Base-by-base conservation (phyloP, 1,140 invertebrate species). In the Araneus ventricosus region DNA sequence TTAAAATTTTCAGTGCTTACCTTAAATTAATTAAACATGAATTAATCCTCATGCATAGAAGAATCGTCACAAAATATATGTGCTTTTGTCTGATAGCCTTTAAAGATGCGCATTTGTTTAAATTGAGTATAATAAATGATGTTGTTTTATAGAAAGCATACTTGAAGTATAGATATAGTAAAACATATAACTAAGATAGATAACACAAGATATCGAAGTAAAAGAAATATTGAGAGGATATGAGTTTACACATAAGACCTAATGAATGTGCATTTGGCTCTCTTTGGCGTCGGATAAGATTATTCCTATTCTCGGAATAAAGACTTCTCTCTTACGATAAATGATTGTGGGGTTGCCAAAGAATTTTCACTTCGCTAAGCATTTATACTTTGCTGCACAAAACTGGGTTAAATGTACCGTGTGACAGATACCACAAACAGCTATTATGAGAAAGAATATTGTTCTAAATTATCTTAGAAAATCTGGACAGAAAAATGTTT, bases 351-450 rank as follows among this genome's bases (percentile, higher is more conserved):
- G 57, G 41, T 34, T 86, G 45, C 41, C 41, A 61, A 57, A 86
- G 52, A 34, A 57, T 86, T 86, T 86, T 30, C 52, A 30, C 84
- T 10, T 61, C 41, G 52, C 8, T 59, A 22, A 30, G 59, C 52
- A 57, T 61, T 61, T 86, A 57, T 30, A 57, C n/a, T 37, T 59
- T 61, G 52, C 8, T 30, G 30, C 59, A 45, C 17, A 86, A 63
- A 86, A 86, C 30, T 86, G 14, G 20, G 84, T 30, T 37, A 86
- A 61, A 57, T 61, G 84, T 59, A 39, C 34, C 57, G 8, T 61
- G 8, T 34, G 14, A 57, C 84, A n/a, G 84, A 86, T 86, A 86
- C 57, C 45, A 59, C 84, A 61, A 86, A 86, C 24, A 8, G 27
- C 45, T 84, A 75, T 75, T 37, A 37, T 4, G 27, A 34, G 70